Conservation (phyloP, 2,113 vertebrate species). For the Corythaixoides concolor region DNA sequence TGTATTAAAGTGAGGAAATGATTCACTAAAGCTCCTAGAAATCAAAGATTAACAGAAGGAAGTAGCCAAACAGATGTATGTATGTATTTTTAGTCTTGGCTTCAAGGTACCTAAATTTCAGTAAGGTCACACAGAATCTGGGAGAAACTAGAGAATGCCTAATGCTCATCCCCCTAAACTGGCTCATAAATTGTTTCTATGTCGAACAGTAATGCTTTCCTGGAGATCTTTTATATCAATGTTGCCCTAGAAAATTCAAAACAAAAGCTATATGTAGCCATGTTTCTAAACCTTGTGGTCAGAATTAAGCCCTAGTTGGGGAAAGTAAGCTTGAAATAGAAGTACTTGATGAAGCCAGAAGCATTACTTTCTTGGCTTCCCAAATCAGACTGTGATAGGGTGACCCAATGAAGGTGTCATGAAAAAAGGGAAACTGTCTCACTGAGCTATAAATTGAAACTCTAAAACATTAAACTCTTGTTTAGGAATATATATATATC, state of each 20-base stretch:
- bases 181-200: not conserved
- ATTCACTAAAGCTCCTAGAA: not conserved
- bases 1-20: not conserved
- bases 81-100: constrained; percentile 15
- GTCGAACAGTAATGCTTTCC: not conserved
- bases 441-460: not conserved
- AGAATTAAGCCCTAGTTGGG: not conserved
- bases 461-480: not conserved
- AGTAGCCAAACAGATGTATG: not conserved
- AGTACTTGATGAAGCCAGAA: not conserved
- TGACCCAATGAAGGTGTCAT: not conserved
- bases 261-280: not conserved
- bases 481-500: not conserved
- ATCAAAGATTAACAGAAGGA: not conserved
- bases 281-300: not conserved
- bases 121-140: not conserved
- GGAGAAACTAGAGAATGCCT: not conserved
- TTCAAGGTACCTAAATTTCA: not conserved
- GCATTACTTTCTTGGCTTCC: not conserved
- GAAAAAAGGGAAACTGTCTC: not conserved
- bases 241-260: constrained; percentile 13
- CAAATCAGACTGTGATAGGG: not conserved
- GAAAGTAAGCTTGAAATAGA: not conserved
- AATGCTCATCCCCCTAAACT: not conserved
- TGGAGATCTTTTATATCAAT: not conserved